A percentile compares a stretch with the other conserved stretches of the same genome.
Conservation (phyloP, 1,140 invertebrate species). For the Colletes latitarsis region DNA sequence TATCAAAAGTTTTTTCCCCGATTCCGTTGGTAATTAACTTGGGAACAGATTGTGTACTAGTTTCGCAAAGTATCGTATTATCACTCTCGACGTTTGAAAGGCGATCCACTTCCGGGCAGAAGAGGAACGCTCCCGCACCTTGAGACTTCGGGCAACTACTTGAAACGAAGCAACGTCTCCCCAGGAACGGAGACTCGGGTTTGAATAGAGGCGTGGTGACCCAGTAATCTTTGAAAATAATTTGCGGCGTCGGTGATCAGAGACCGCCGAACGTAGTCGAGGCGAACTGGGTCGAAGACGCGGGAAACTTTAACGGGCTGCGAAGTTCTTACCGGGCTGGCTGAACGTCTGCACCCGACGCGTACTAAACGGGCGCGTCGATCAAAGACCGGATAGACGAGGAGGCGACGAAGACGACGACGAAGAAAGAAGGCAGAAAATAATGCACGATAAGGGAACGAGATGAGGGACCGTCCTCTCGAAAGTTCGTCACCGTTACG, state of each 20-base stretch:
- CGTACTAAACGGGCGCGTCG: constrained; percentile 15
- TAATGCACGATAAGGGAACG: constrained; percentile 51
- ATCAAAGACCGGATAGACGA: constrained; percentile 3
- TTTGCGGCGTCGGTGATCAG: constrained; percentile 15
- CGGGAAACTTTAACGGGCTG: constrained; percentile 15
- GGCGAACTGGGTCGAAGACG: constrained; percentile 38
- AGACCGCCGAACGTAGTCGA: constrained; percentile 4
- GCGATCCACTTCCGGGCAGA: background rate
- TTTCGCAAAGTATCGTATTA: too few relatives aligned
- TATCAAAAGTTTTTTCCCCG: too few relatives aligned
- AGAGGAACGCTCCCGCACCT: background rate
- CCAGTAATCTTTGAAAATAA: constrained; percentile 42
- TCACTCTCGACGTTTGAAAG: background rate
- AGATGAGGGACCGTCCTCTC: constrained; percentile 57
- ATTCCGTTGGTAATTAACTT: too few relatives aligned
- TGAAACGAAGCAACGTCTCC: background rate
- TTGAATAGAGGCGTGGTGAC: background rate
- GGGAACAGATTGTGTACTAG: too few relatives aligned
- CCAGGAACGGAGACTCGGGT: too few relatives aligned
- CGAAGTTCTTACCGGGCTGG: constrained; percentile 22
- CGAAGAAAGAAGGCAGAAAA: constrained; percentile 31
- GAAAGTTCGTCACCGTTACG: constrained; percentile 67
- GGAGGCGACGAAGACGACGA: constrained; percentile 1
- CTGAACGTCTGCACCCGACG: background rate
- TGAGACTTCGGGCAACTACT: background rate